Conservation (phyloP, 1,140 invertebrate species). For the Piezodorus guildinii region DNA sequence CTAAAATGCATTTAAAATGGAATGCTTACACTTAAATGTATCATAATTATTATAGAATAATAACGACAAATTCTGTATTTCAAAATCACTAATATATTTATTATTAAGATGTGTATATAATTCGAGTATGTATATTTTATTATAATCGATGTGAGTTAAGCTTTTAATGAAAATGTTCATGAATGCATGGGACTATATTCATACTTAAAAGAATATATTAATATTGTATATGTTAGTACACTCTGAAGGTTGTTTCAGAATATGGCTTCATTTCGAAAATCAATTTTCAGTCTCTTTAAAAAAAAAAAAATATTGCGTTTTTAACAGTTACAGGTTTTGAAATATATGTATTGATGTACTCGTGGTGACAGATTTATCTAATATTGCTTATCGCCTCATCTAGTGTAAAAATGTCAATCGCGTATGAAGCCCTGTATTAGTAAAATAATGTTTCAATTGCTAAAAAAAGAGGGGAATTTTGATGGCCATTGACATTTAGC, state of each 20-base stretch:
- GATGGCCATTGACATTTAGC: background rate
- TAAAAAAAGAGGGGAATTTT: background rate
- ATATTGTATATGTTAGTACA: background rate
- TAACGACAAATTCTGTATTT: background rate
- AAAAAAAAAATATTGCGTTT: background rate
- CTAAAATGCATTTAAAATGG: slow-evolving; percentile 2
- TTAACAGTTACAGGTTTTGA: background rate
- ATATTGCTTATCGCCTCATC: background rate
- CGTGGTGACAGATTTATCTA: background rate
- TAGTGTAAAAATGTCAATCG: background rate
- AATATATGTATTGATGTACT: background rate
- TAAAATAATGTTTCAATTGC: background rate
- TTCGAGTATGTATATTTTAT: slow-evolving; percentile 13
- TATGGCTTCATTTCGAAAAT: slow-evolving; percentile 1
- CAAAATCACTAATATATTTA: background rate
- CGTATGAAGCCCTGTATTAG: background rate
- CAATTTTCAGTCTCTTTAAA: background rate
- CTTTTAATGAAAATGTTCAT: background rate
- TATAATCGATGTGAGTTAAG: background rate
- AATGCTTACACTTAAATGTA: slow-evolving; percentile 6
- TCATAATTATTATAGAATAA: background rate
- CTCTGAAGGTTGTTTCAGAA: slow-evolving; percentile 10
- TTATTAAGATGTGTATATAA: slow-evolving; percentile 9
- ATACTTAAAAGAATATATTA: no score
- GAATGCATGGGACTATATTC: background rate